These are phyloP conservation scores for Tribolium madens DNA, from an alignment of 1,140 invertebrate genomes.

Conservation along the genomic window DNA sequence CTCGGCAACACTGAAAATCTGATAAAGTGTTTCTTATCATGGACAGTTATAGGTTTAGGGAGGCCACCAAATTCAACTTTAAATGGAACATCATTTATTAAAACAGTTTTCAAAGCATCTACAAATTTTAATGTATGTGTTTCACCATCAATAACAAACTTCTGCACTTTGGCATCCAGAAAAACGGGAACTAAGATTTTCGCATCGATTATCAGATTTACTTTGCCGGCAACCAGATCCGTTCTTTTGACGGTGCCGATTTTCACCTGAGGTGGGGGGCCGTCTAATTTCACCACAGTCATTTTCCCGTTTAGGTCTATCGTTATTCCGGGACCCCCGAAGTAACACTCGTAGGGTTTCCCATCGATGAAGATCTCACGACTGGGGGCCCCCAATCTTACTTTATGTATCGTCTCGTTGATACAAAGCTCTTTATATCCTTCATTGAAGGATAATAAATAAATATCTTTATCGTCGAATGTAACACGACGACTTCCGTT, in stretches of 20 bases:
- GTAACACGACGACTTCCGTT: constrained; percentile 73
- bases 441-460: constrained; percentile 78
- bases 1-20: constrained; percentile 84
- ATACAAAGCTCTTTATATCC: constrained; percentile 79
- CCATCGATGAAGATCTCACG: constrained; percentile 92
- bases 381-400: constrained; percentile 92
- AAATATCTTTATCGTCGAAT: constrained; percentile 79
- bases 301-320: constrained; percentile 86
- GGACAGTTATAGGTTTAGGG: constrained; percentile 87
- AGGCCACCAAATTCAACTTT: constrained; percentile 91
- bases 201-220: constrained; percentile 86
- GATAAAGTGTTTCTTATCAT: constrained; percentile 85
- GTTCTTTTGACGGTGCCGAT: constrained; percentile 78
- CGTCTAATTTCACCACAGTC: constrained; percentile 83
- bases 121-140: constrained; percentile 84
- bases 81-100: constrained; percentile 88
- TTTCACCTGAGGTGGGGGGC: constrained; percentile 87
- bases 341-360: constrained; percentile 88
- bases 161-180: constrained; percentile 88
- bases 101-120: constrained; percentile 79
- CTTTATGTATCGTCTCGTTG: constrained; percentile 78
- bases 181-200: constrained; percentile 83
- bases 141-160: constrained; percentile 80
- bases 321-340: constrained; percentile 88
- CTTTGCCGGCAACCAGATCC: constrained; percentile 85